Base-by-base conservation (phyloP, 2,113 vertebrate genomes). In the Trogon surrucura region DNA sequence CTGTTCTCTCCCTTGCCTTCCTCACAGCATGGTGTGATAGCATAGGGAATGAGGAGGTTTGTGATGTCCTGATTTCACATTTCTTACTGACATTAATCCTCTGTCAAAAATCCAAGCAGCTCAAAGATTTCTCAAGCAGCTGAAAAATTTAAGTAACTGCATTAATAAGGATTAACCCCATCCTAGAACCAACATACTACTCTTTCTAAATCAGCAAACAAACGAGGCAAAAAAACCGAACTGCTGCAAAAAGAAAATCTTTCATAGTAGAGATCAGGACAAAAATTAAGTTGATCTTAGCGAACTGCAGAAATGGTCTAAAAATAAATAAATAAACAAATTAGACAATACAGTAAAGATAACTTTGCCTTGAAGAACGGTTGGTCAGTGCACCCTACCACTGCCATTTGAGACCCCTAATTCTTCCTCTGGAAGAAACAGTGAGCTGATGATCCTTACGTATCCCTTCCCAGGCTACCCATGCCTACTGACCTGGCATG, bases 1-100 rank as follows among this genome's bases (percentile, higher is more conserved):
- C 50, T 32, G 19, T 38, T 74, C 30, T 58, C 61, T 81, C 57
- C 38, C 26, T 60, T 58, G 51, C n/a, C 19, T 91, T 58, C 56
- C 73, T 93, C 67, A 53, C 57, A 74, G 53, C 53, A 50, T 17
- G 45, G 53, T 50, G 16, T 71, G 72, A 90, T 6, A 80, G 48
- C 41, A 71, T 1, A 75, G 32, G 23, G 57, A 90, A 74, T 11
- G 29, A 90, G 54, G 53, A 89, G 57, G 77, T 67, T 93, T 93
- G 57, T 75, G 73, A 87, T 48, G 48, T 50, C 66, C 83, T 2
- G 17, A 80, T 91, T 93, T 92, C 89, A 70, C 65, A 75, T 92
- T 81, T 92, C 70, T 91, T 79, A 84, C 3, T 95, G 88, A 91
- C 66, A 82, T 79, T 95, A 96, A 96, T 96, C 86, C 92, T 71